Conservation (phyloP, 2,113 vertebrate species). For the Taxidea taxus region DNA sequence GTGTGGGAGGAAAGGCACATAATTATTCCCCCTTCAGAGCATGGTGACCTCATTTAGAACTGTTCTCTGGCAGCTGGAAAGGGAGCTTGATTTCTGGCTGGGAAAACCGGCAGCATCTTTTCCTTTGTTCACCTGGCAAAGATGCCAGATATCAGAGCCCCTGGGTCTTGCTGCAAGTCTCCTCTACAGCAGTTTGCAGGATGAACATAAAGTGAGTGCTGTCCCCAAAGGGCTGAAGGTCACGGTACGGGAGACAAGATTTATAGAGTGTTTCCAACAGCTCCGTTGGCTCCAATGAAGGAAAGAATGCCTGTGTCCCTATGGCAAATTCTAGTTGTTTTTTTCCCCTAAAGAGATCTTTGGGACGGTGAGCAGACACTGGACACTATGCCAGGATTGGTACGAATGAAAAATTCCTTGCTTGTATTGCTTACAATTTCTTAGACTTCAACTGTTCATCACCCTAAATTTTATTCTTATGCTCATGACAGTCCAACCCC, state of each 20-base stretch:
- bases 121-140: conserved; percentile 61
- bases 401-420: conserved; percentile 27
- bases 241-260: conserved; percentile 6
- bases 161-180: background rate
- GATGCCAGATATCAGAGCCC: conserved; percentile 21
- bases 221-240: conserved; percentile 30
- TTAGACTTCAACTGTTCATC: conserved; percentile 43
- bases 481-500: conserved; percentile 9
- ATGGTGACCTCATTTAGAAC: background rate
- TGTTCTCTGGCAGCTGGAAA: background rate
- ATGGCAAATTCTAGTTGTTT: conserved; percentile 43
- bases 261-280: conserved; percentile 61
- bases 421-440: conserved; percentile 34
- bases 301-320: conserved; percentile 20
- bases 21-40: background rate
- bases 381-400: background rate
- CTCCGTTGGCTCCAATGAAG: conserved; percentile 39
- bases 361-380: background rate
- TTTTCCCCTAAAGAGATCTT: conserved; percentile 52
- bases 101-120: conserved; percentile 40
- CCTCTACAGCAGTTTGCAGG: conserved; percentile 24
- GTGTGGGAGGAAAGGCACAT: background rate
- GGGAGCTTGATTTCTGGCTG: conserved; percentile 59
- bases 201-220: conserved; percentile 51
- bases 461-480: conserved; percentile 59